Percentiles rank a stretch among this genome's conserved stretches.
These are phyloP conservation scores for Nannoperca australis DNA, from an alignment of 2,797 vertebrate species.

Conservation along the genomic window DNA sequence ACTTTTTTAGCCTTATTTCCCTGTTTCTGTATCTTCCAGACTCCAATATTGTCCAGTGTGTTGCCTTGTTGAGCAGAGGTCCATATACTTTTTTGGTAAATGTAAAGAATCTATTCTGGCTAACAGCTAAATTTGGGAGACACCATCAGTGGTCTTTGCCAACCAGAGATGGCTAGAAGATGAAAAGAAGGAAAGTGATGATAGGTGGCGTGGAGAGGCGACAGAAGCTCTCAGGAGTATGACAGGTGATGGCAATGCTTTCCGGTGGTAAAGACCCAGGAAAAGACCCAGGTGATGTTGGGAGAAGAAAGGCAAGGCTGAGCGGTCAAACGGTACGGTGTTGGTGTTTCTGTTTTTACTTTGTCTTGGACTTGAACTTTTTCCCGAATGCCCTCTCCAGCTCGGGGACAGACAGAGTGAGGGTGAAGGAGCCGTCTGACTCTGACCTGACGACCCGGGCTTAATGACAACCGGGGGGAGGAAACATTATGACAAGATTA, in stretches of 20 bases:
- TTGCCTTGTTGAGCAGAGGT: neutral
- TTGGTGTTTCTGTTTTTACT: constrained; percentile 76
- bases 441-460: constrained; percentile 83
- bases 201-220: constrained; percentile 38
- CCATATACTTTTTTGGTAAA: neutral
- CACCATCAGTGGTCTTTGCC: neutral
- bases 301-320: constrained; percentile 55
- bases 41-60: neutral
- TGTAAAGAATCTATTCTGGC: neutral
- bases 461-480: constrained; percentile 74
- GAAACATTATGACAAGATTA: constrained; percentile 46
- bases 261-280: constrained; percentile 7
- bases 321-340: constrained; percentile 26
- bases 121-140: neutral
- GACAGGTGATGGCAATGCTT: constrained; percentile 47
- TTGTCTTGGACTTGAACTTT: constrained; percentile 88
- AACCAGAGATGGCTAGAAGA: constrained; percentile 15
- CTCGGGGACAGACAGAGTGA: constrained; percentile 87
- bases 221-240: constrained; percentile 30
- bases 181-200: constrained; percentile 16
- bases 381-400: constrained; percentile 87
- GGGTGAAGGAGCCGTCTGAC: constrained; percentile 86
- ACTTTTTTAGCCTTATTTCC: neutral
- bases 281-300: constrained; percentile 46
- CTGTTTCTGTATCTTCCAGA: neutral